phyloP scores from a whole-genome alignment of 2,113 vertebrate genomes.

The Centropus bengalensis region DNA sequence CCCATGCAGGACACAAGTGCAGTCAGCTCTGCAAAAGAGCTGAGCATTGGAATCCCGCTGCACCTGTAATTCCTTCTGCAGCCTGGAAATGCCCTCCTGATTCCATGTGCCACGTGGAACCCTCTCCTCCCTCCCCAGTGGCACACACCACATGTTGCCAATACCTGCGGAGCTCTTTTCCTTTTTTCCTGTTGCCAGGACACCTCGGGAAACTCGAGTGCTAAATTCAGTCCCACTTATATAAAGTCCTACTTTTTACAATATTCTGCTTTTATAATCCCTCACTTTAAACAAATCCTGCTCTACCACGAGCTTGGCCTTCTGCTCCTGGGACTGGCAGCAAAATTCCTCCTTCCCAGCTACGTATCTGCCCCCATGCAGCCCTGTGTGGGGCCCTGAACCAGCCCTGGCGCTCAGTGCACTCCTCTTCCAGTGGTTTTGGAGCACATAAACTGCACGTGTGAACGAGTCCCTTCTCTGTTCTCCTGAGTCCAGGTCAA shows the following conservation, averaged over 20 bases:
- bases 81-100: neutral
- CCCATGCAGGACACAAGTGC: neutral
- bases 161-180: neutral
- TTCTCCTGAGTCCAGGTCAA: neutral
- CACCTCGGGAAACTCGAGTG: neutral
- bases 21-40: neutral
- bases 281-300: neutral
- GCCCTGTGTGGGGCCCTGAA: no score
- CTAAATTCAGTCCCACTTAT: rapidly evolving
- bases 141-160: neutral
- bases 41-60: neutral
- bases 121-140: neutral
- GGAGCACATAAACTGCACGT: neutral
- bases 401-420: neutral
- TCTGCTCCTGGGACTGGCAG: neutral
- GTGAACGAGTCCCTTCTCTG: neutral
- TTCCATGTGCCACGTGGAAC: neutral
- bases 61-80: neutral
- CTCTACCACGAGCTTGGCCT: neutral
- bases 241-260: no score
- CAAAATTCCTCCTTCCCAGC: neutral
- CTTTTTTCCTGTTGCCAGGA: neutral
- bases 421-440: neutral
- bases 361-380: neutral
- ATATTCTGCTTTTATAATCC: no score